These are phyloP conservation scores for Phyllostomus discolor DNA, from an alignment of 2,113 vertebrate genomes.

Conservation along the genomic window DNA sequence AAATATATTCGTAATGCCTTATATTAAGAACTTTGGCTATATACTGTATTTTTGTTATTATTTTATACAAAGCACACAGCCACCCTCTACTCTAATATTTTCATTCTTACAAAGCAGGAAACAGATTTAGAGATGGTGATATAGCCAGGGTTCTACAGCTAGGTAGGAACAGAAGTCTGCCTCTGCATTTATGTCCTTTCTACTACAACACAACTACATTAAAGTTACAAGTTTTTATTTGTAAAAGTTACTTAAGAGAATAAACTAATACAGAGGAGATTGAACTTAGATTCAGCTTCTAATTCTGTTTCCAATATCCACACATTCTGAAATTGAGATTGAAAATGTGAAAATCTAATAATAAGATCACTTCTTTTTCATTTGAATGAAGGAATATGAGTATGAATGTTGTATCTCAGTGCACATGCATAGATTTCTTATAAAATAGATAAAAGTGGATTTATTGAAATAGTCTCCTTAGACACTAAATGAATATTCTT, in stretches of 20 bases:
- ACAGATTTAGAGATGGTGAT: neutral
- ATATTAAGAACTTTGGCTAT: neutral
- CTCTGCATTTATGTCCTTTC: neutral
- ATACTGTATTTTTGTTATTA: neutral
- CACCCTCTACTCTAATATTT: neutral
- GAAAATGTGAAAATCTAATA: neutral
- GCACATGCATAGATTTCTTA: neutral
- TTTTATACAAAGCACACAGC: neutral
- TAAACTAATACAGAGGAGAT: neutral
- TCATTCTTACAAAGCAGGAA: neutral
- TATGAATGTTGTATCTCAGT: neutral
- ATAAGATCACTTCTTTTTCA: neutral
- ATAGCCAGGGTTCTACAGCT: neutral
- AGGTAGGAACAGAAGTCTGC: neutral
- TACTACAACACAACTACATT: neutral
- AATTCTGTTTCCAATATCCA: neutral
- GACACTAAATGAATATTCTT: neutral
- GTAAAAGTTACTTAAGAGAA: neutral
- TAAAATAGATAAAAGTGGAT: neutral
- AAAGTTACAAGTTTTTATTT: neutral
- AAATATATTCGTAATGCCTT: neutral
- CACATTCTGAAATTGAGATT: neutral
- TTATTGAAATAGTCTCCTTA: neutral
- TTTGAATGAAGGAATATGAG: neutral
- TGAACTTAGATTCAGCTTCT: neutral